Percentiles rank a stretch among this genome's conserved stretches.
phyloP scores from a whole-genome alignment of 2,113 vertebrate genomes.

The Burhinus bistriatus region DNA sequence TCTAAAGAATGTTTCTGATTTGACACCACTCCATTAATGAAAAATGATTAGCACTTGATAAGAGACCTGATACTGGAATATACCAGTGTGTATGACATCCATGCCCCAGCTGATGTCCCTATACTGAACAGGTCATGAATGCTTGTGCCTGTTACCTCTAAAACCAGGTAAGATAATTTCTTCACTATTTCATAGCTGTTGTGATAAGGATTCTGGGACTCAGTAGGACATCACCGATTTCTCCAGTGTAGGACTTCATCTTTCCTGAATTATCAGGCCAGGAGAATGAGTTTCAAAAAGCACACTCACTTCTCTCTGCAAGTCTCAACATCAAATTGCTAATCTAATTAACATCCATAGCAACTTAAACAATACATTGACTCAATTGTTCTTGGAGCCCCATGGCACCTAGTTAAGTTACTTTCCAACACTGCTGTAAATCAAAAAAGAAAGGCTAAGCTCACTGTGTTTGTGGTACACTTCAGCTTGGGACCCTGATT shows the following conservation, averaged over 20 bases:
- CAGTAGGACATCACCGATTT: conserved; percentile 54
- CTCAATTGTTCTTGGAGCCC: conserved; percentile 55
- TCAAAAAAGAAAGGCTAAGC: conserved; percentile 67
- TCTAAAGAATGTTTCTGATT: neutral
- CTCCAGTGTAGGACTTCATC: conserved; percentile 52
- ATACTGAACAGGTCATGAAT: conserved; percentile 39
- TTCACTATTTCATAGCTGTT: conserved; percentile 48
- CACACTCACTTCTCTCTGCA: conserved; percentile 33
- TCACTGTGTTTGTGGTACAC: conserved; percentile 48
- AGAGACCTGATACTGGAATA: neutral
- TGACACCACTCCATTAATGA: neutral
- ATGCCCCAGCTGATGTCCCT: neutral
- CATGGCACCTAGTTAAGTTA: conserved; percentile 64
- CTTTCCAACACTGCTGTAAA: conserved; percentile 69
- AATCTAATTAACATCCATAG: conserved; percentile 76
- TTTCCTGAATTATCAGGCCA: conserved; percentile 67
- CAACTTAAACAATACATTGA: conserved; percentile 66
- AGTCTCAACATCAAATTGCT: conserved; percentile 65
- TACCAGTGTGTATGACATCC: neutral
- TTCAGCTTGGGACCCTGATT: conserved; percentile 65
- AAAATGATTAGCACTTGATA: neutral
- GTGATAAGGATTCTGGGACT: conserved; percentile 65
- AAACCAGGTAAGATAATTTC: conserved; percentile 45
- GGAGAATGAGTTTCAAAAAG: conserved; percentile 67
- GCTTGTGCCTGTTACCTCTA: conserved; percentile 30